Percentiles rank a stretch among this genome's conserved stretches.
Evolutionary conservation across 2,888 invertebrate species (phyloP).

Genomic region (Seira ritae): DNA sequence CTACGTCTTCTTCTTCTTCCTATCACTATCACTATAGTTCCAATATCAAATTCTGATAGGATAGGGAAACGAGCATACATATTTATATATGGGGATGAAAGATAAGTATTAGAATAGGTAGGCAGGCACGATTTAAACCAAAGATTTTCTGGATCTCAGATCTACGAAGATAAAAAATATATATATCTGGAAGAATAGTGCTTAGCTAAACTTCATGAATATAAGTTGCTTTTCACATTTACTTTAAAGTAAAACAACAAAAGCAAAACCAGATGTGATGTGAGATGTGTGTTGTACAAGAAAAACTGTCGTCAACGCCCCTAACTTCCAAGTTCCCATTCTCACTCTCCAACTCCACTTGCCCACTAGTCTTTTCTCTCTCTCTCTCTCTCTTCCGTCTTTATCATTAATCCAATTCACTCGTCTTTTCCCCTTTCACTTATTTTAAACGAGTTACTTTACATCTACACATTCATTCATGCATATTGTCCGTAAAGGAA

Average conservation of each 20-base stretch:
- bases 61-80: slow-evolving; percentile 13
- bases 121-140: slow-evolving; percentile 47
- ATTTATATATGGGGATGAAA: slow-evolving; percentile 23
- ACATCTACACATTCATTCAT: slow-evolving; percentile 21
- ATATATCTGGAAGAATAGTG: slow-evolving; percentile 15
- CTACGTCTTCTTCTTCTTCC: neutral
- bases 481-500: slow-evolving; percentile 55
- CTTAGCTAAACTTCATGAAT: slow-evolving; percentile 60
- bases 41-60: no score
- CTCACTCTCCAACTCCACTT: slow-evolving; percentile 37
- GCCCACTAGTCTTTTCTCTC: slow-evolving; percentile 40
- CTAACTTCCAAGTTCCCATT: slow-evolving; percentile 45
- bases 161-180: slow-evolving; percentile 24
- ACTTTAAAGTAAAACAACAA: slow-evolving; percentile 40
- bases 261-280: slow-evolving; percentile 34
- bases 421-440: slow-evolving; percentile 53
- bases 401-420: slow-evolving; percentile 57
- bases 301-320: slow-evolving; percentile 50
- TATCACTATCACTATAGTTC: no score
- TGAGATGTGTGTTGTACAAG: slow-evolving; percentile 26
- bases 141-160: no score
- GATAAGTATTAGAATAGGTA: slow-evolving; percentile 33
- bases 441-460: slow-evolving; percentile 64
- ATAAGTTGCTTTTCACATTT: slow-evolving; percentile 33
- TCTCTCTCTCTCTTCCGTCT: slow-evolving; percentile 51